Evolutionary conservation across 1,140 invertebrate genomes (phyloP), one percentile per base, ranked within the genome.

Genomic region (Agraylea sexmaculata): DNA sequence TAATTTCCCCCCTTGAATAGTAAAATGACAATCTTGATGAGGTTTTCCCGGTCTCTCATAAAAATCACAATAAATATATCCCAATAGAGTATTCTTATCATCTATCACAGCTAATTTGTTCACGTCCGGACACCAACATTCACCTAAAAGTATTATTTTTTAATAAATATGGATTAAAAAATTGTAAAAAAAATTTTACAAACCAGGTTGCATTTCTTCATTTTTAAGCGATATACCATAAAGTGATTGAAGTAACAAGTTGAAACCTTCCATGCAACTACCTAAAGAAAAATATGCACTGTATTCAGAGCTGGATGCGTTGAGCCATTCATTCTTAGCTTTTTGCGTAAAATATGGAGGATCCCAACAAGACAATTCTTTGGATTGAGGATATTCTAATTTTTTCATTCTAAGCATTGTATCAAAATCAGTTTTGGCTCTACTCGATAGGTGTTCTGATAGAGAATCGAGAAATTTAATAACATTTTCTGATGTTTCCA

Each of bases 1-100:
- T 42, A 71, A 53, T 62, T 87, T 84, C 15, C 94, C 93, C 12
- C 95, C 95, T 54, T 82, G 80, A 45, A 99, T 95, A 1, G 94
- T 99, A 62, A 95, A 98, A 63, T 99, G 96, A 56, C 95, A 98
- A 58, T 99, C 96, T 70, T 97, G 92, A 65, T 89, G 81, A 18
- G 87, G 80, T 64, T 99, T 99, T 4, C 80, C 79, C 22, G 68
- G 54, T 37, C 96, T 70, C 56, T 89, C 83, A 59, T 87, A 98
- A 55, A 99, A 84, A 67, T 99, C 96, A 65, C 94, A 95, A 60
- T 98, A 99, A 53, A 99, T 95, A 54, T 91, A 77, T 0, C 96
- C 96, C 5, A 99, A 62, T 13, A 83, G 55, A 8, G 80, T 80
- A 53, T 91, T 82, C 2, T 54, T 70, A 42, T 82, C 76, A 53